phyloP scores from a whole-genome alignment of 2,113 vertebrate genomes.

The Tenebrosternarchus preto region DNA sequence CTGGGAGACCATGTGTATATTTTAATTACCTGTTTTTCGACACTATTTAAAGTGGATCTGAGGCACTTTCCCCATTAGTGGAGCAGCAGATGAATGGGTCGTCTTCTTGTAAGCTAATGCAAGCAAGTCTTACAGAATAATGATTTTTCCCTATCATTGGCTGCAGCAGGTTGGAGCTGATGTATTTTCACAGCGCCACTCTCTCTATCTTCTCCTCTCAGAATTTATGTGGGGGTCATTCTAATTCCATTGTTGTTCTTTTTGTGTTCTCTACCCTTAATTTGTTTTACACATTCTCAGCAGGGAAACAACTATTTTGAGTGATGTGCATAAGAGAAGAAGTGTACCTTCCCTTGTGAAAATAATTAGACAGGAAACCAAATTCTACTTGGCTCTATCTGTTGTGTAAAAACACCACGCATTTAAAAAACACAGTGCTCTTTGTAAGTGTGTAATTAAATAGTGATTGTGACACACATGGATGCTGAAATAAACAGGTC shows the following conservation, averaged over 20 bases:
- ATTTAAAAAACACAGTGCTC: not conserved
- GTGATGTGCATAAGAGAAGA: conserved; percentile 1
- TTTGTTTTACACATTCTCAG: conserved; percentile 5
- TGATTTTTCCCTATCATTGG: conserved; percentile 20
- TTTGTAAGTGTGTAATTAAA: conserved; percentile 7
- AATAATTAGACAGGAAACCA: conserved; percentile 1
- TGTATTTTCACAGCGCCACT: not conserved
- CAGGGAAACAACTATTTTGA: not conserved
- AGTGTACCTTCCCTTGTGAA: not conserved
- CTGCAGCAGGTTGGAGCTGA: not conserved
- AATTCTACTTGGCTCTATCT: not conserved
- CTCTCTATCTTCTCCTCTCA: no score
- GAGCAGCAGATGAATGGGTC: conserved; percentile 19
- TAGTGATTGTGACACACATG: not conserved
- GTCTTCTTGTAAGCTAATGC: conserved; percentile 4
- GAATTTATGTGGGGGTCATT: not conserved
- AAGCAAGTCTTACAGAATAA: conserved; percentile 13
- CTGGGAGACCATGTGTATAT: conserved; percentile 22
- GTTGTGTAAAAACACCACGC: not conserved
- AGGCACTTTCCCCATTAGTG: not conserved
- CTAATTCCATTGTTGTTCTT: conserved; percentile 6
- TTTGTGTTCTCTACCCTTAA: not conserved
- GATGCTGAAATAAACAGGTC: not conserved
- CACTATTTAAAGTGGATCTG: conserved; percentile 10
- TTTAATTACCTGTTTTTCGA: conserved; percentile 34